Base-by-base conservation (phyloP, 1,140 invertebrate species). In the Coenobita brevimanus region DNA sequence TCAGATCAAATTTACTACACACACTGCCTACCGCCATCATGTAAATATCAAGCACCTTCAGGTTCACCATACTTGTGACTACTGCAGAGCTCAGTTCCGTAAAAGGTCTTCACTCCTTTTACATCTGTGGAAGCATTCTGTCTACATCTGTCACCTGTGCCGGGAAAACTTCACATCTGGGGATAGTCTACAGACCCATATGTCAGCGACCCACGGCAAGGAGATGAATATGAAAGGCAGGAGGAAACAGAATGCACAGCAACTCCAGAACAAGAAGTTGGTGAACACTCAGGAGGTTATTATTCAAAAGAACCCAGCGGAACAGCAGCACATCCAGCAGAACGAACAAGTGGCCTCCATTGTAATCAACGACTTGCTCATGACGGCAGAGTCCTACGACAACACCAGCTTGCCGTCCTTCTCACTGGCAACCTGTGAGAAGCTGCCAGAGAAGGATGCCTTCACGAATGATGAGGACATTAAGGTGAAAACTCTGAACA, bases 1-100 rank as follows among this genome's bases (percentile, higher is more conserved):
- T 43, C 54, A 89, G 21, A 41, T 71, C 15, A 88, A 89, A 64
- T 90, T 90, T 43, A 90, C 90, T 6, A 90, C 90, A 33, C 54
- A 85, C n/a, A 83, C 90, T 30, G 82, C 88, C 17, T 90, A 89
- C 46, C 75, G 88, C 21, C 90, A 90, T 46, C 90, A 90, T 60
- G 78, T 82, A 33, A 85, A 86, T 82, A 84, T 90, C 21, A 90
- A 89, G 54, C 90, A 90, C 33, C 76, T 80, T 21, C 64, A 85
- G 15, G 43, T 86, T 50, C 76, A 85, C 41, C 78, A 88, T 27
- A 36, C 81, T 1, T 90, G 89, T 69, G 73, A 73, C n/a, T 83
- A 90, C 64, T 90, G 88, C 57, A 54, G 54, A 43, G 43, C 83
- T 43, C 76, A 89, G 30, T 90, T 82, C 76, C 82, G 88, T n/a